A percentile compares a stretch with the other conserved stretches of the same genome.
These are phyloP conservation scores for Amblyraja radiata DNA, from an alignment of 2,797 vertebrate species.

Conservation along the genomic window DNA sequence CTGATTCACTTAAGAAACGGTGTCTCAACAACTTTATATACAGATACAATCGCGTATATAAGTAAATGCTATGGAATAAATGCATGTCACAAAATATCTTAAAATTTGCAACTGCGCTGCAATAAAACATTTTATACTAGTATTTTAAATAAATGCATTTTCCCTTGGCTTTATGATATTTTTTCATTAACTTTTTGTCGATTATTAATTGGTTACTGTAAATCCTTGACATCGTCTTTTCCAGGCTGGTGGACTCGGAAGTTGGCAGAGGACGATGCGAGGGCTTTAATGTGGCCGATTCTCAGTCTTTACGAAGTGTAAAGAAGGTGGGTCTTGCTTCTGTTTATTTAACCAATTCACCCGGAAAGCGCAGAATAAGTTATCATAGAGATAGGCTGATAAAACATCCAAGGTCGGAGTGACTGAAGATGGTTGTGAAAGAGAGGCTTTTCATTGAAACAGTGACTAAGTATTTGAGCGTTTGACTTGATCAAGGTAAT, in stretches of 20 bases:
- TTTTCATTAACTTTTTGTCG: neutral
- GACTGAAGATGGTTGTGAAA: neutral
- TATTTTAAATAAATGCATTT: no score
- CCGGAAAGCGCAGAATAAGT: neutral
- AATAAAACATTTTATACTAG: neutral
- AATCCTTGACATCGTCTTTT: neutral
- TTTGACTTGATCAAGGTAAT: neutral
- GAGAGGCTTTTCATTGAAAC: neutral
- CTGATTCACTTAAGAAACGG: neutral
- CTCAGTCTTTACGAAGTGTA: neutral
- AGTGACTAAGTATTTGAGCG: neutral
- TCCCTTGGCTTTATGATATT: no score
- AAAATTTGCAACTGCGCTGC: neutral
- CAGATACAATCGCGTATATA: neutral
- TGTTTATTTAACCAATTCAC: slow-evolving; percentile 16
- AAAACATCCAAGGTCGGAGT: neutral
- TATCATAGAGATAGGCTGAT: no score
- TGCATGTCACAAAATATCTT: neutral
- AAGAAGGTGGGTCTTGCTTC: slow-evolving; percentile 15
- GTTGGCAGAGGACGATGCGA: slow-evolving; percentile 13
- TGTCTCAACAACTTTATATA: neutral
- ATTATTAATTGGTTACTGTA: neutral
- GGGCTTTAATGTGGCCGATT: neutral
- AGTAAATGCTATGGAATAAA: neutral
- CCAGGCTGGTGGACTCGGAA: slow-evolving; percentile 8